These are phyloP conservation scores for Microplitis mediator DNA, from an alignment of 1,140 invertebrate genomes.

Conservation along the genomic window DNA sequence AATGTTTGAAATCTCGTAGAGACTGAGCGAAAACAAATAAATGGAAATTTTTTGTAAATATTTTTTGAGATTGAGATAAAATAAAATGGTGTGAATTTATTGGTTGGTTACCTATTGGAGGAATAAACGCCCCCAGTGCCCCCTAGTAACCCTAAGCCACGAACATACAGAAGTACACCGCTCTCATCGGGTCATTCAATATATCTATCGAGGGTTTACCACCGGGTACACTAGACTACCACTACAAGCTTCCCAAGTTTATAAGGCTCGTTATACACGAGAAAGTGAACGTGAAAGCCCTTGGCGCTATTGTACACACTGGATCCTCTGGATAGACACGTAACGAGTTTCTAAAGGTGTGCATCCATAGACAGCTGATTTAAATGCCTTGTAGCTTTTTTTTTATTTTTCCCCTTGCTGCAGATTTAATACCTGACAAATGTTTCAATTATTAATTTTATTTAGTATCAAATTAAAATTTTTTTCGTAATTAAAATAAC, in stretches of 20 bases:
- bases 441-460: not conserved
- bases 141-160: conserved; percentile 15
- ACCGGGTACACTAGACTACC: not conserved
- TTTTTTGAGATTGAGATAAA: too few relatives aligned
- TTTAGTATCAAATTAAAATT: not conserved
- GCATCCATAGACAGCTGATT: too few relatives aligned
- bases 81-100: conserved; percentile 10
- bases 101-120: conserved; percentile 8
- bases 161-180: not conserved
- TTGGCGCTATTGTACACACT: not conserved
- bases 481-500: not conserved
- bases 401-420: too few relatives aligned
- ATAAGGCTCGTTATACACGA: conserved; percentile 29
- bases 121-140: not conserved
- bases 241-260: not conserved
- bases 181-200: conserved; percentile 15
- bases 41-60: not conserved
- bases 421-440: too few relatives aligned
- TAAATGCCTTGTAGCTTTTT: too few relatives aligned
- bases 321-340: not conserved
- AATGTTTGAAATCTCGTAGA: too few relatives aligned
- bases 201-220: conserved; percentile 28
- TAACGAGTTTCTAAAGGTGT: not conserved
- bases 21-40: too few relatives aligned
- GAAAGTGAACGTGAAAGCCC: conserved; percentile 13